A percentile compares a stretch with the other conserved stretches of the same genome.
Evolutionary conservation across 2,888 invertebrate genomes (phyloP).

Genomic region (Caenorhabditis plicata): DNA sequence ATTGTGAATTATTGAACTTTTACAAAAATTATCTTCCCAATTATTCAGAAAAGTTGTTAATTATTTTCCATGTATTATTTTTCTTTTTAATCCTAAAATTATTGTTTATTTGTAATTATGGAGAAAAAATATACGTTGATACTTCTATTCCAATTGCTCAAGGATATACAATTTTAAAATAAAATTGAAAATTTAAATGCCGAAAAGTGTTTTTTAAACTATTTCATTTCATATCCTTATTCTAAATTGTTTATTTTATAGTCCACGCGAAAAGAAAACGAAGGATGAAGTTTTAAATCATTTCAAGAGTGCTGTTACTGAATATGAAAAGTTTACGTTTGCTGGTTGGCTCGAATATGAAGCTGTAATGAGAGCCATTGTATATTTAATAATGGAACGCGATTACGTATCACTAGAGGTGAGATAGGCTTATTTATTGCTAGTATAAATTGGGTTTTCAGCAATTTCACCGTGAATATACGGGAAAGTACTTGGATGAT

Average conservation of each 20-base stretch:
- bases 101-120: no score
- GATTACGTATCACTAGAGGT: slow-evolving; percentile 58
- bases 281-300: slow-evolving; percentile 23
- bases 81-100: no score
- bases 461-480: slow-evolving; percentile 61
- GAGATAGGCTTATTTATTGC: not conserved
- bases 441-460: slow-evolving; percentile 8
- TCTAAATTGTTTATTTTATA: slow-evolving; percentile 9
- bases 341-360: slow-evolving; percentile 62
- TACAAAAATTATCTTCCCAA: no score
- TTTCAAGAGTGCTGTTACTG: slow-evolving; percentile 58
- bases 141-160: no score
- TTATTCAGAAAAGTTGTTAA: no score
- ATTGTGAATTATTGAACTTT: no score
- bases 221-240: no score
- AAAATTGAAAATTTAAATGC: no score
- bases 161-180: no score
- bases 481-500: slow-evolving; percentile 63
- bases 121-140: no score
- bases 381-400: slow-evolving; percentile 43
- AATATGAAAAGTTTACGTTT: slow-evolving; percentile 60
- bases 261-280: slow-evolving; percentile 19
- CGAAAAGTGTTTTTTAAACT: no score
- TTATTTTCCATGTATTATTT: no score
- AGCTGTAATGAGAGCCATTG: slow-evolving; percentile 59